Evolutionary conservation across 2,113 vertebrate genomes (phyloP), one percentile per base, ranked within the genome.

Genomic region (Brevimyrus niger): DNA sequence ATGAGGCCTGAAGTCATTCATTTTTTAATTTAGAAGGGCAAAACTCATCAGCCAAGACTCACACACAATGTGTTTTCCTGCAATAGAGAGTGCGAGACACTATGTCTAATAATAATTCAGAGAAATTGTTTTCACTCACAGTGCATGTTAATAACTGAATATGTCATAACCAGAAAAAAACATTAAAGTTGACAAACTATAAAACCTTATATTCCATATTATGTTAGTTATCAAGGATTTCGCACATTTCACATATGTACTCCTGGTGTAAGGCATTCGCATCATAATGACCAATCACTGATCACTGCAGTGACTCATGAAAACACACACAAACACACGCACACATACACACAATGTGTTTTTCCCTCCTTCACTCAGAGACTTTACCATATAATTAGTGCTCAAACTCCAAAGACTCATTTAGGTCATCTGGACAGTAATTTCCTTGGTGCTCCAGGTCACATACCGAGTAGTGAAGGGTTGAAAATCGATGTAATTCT

Each of bases 341-440:
- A 38, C 47, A 53, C 27, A 87, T 17, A 38, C 86, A 58, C 27
- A 15, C 10, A 19, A 44, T 58, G 19, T 42, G 21, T 11, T 55
- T 15, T 55, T 87, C 9, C 27, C 5, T 7, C 13, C 15, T 87
- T 23, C 23, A n/a, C 19, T 61, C 15, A 35, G 51, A 87, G 21
- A 11, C 53, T 58, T 87, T 35, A 55, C 7, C 21, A 35, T 76
- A 42, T 76, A 87, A 73, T 87, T 38, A 87, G 89, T 38, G 19
- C 58, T 42, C 85, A 76, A 87, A 76, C 84, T 38, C n/a, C 48
- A 73, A 89, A 55, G 50, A 76, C 27, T 23, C 21, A 86, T 76
- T 87, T 83, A 85, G 91, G 88, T 92, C 91, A 91, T 53, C 89
- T 47, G 42, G 44, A 89, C 23, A 21, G 27, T 86, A 80, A 91